Percentiles rank a stretch among this genome's conserved stretches.
phyloP scores from a whole-genome alignment of 2,888 invertebrate genomes.

The Trichogramma evanescens region DNA sequence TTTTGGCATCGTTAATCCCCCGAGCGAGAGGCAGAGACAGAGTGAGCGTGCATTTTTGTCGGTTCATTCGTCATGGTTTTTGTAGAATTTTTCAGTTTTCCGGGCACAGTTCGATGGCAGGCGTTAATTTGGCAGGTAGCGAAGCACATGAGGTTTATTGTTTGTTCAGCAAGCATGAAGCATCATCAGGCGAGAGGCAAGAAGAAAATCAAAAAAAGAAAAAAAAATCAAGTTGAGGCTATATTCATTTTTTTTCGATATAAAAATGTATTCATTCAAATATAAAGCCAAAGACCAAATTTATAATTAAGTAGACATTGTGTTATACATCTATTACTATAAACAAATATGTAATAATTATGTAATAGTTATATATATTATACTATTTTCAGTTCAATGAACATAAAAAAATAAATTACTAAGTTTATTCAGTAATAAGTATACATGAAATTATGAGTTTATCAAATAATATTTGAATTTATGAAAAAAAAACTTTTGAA shows the following conservation, averaged over 20 bases:
- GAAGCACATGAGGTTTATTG: constrained; percentile 44
- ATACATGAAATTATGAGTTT: too few relatives aligned
- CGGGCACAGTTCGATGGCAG: constrained; percentile 28
- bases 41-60: constrained; percentile 19
- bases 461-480: too few relatives aligned
- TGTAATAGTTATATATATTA: too few relatives aligned
- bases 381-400: too few relatives aligned
- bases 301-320: constrained; percentile 2
- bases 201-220: constrained; percentile 48
- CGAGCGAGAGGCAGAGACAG: background rate
- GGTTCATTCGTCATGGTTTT: constrained; percentile 25
- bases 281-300: constrained; percentile 7
- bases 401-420: too few relatives aligned
- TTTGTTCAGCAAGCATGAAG: constrained; percentile 47
- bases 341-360: background rate
- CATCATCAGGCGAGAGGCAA: constrained; percentile 49
- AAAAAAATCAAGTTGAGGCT: constrained; percentile 46
- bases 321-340: constrained; percentile 13
- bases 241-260: constrained; percentile 22
- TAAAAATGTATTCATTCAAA: constrained; percentile 15
- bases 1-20: constrained; percentile 14
- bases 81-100: constrained; percentile 20
- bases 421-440: too few relatives aligned
- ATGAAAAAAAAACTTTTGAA: too few relatives aligned
- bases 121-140: constrained; percentile 48